Base-by-base conservation (phyloP, 2,797 vertebrate genomes). In the Pseudopleuronectes americanus region DNA sequence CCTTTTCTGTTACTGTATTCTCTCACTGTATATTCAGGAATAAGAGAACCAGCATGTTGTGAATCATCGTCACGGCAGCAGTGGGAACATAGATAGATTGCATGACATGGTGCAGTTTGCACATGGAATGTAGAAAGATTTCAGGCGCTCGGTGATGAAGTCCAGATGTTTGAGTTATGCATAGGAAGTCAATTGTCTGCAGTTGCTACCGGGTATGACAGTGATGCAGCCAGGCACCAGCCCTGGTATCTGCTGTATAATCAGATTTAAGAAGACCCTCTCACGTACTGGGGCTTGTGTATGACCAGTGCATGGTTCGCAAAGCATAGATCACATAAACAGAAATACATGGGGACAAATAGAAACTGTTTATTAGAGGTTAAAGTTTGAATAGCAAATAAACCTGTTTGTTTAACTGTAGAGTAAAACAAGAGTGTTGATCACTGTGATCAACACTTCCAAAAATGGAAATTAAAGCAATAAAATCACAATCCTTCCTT, bases 161-260 rank as follows among this genome's bases (percentile, higher is more conserved):
- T 71, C 89, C 90, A 91, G 89, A 89, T 90, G 90, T 88, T 84
- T 51, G 74, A 86, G 82, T 81, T 82, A 76, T 83, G 81, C 79
- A 77, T 79, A 80, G 68, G 74, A 91, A 84, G 83, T 85, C 66
- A 43, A 64, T 75, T 80, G 83, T 86, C 82, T 79, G 38, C 76
- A 83, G 80, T 83, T 62, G 77, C 68, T 85, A 68, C 72, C 57
- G 68, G 64, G 73, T 72, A 82, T 84, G 81, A 89, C 77, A 77
- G 65, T 70, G 67, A 87, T 75, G 69, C 57, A 45, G 74, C 62
- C 51, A 28, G 68, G 77, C 79, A 71, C 73, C 59, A 70, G 73
- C 4, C 8, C 54, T 55, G 52, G 33, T 75, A 67, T 74, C 65
- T 86, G 51, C 73, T 67, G 53, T 47, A 60, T 58, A 77, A 81